These are phyloP conservation scores for Hassar affinis DNA, from an alignment of 2,113 vertebrate genomes.

Conservation along the genomic window DNA sequence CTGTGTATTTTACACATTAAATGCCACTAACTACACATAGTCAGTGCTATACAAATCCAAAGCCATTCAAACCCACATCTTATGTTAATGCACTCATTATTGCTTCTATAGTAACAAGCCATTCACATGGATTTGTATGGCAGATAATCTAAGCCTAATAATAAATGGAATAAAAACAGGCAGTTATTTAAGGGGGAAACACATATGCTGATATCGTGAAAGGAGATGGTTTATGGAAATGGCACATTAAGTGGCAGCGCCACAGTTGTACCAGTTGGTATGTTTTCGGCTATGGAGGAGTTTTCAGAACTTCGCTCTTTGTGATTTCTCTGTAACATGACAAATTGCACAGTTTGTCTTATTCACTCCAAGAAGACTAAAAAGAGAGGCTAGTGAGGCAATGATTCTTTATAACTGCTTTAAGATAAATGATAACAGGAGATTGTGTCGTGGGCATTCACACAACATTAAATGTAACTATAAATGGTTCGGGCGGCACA, in stretches of 20 bases:
- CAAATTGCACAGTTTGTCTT: no score
- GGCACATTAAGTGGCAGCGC: not conserved
- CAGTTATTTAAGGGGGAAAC: not conserved
- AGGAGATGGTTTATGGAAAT: not conserved
- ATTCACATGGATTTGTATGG: not conserved
- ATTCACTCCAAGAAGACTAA: no score
- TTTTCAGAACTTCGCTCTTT: no score
- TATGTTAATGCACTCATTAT: not conserved
- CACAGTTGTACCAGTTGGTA: not conserved
- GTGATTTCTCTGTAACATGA: no score
- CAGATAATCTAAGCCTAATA: not conserved
- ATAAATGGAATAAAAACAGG: not conserved
- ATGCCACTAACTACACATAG: not conserved
- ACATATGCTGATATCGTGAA: not conserved
- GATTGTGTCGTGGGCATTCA: no score
- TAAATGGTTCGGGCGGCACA: no score
- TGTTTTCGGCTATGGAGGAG: no score
- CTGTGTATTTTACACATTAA: conserved; percentile 26
- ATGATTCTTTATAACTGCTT: no score
- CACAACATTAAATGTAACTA: no score
- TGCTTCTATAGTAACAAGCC: not conserved
- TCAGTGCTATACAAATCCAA: not conserved
- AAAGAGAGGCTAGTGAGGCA: no score
- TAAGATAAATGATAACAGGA: no score
- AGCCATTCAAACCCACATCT: not conserved